Percentiles rank a stretch among this genome's conserved stretches.
Evolutionary conservation across 1,140 invertebrate species (phyloP).

Genomic region (Monochamus saltuarius): DNA sequence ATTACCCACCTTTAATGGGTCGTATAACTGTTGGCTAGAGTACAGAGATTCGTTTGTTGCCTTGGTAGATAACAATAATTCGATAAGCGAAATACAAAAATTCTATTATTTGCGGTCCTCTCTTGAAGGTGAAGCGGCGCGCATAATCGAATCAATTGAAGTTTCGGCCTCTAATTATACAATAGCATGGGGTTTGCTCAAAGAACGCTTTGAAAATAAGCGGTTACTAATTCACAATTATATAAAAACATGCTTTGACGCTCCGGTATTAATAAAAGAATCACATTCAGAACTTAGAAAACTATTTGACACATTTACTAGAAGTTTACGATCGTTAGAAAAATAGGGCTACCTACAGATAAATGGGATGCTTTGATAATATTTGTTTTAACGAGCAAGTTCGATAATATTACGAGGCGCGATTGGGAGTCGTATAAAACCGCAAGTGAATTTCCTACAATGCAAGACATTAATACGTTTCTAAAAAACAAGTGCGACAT

Average conservation of each 20-base stretch:
- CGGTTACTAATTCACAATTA: slow-evolving; percentile 22
- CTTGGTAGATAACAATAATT: slow-evolving; percentile 7
- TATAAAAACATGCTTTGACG: slow-evolving; percentile 8
- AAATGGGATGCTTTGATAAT: slow-evolving; percentile 15
- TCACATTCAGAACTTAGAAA: slow-evolving; percentile 9
- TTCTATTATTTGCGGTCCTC: slow-evolving; percentile 1
- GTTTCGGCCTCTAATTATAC: slow-evolving; percentile 7
- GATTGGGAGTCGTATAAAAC: slow-evolving; percentile 13
- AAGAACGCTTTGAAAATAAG: slow-evolving; percentile 13
- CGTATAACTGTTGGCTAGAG: slow-evolving; percentile 1
- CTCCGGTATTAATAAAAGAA: slow-evolving; percentile 2
- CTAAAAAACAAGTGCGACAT: slow-evolving; percentile 8
- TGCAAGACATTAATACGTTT: slow-evolving; percentile 13
- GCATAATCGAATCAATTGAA: neutral
- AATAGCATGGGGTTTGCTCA: slow-evolving; percentile 12
- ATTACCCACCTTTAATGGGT: neutral
- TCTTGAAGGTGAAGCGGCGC: neutral
- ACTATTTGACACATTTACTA: neutral
- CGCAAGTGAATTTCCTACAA: neutral
- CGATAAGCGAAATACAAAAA: neutral
- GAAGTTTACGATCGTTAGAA: slow-evolving; percentile 1
- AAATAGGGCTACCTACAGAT: neutral
- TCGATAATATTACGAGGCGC: neutral
- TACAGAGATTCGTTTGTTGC: neutral
- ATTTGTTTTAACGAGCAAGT: slow-evolving; percentile 9